phyloP scores from a whole-genome alignment of 2,888 invertebrate genomes.

The Drosophila helvetica region DNA sequence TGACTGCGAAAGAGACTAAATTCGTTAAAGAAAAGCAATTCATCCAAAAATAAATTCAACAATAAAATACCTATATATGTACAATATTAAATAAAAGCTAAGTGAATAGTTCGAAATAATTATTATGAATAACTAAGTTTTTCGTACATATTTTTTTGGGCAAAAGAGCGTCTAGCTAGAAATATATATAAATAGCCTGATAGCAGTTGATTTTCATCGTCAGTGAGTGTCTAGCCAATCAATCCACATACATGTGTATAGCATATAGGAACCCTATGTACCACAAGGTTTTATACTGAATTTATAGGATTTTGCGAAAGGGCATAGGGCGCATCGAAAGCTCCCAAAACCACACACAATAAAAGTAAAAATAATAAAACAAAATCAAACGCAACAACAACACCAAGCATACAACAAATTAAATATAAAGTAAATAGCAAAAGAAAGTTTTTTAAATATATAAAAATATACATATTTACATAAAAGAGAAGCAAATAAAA shows the following conservation, averaged over 20 bases:
- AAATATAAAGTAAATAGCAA: conserved; percentile 29
- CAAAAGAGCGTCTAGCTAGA: conserved; percentile 41
- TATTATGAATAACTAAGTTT: conserved; percentile 29
- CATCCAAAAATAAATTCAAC: conserved; percentile 16
- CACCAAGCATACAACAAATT: conserved; percentile 37
- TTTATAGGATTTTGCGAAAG: conserved; percentile 57
- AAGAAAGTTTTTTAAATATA: conserved; percentile 50
- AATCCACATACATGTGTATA: conserved; percentile 16
- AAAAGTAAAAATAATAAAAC: conserved; percentile 16
- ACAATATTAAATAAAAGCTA: conserved; percentile 1
- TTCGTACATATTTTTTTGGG: conserved; percentile 49
- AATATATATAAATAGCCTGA: conserved; percentile 13
- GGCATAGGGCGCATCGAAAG: conserved; percentile 35
- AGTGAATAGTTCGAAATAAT: conserved; percentile 14
- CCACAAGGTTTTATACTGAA: conserved; percentile 74
- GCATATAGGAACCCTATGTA: conserved; percentile 42
- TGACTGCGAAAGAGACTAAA: conserved; percentile 21
- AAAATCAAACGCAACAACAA: conserved; percentile 27
- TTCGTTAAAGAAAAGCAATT: conserved; percentile 50
- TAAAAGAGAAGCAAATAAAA: conserved; percentile 34
- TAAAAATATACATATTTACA: conserved; percentile 59
- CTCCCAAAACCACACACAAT: conserved; percentile 40
- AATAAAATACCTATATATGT: background rate
- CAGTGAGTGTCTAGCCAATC: conserved; percentile 47
- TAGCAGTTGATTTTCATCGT: conserved; percentile 25